Conservation (phyloP, 1,140 invertebrate genomes). For the Phocides pigmalion region DNA sequence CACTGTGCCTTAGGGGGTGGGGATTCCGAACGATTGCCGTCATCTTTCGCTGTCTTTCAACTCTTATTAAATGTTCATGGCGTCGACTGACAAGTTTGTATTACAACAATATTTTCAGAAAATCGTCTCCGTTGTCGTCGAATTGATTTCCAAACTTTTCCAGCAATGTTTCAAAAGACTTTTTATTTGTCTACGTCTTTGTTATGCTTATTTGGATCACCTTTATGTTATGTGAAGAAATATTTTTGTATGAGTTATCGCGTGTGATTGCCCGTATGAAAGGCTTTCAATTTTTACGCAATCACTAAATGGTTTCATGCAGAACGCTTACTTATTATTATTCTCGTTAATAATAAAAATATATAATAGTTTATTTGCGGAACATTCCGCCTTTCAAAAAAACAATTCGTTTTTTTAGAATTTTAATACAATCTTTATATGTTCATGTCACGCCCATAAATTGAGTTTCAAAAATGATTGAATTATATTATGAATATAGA, state of each 20-base stretch:
- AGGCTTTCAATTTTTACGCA: no score
- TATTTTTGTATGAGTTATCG: background rate
- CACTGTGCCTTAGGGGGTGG: background rate
- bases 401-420: no score
- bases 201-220: background rate
- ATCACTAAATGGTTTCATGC: no score
- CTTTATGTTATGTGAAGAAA: no score
- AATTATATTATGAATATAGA: no score
- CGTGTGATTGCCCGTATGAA: background rate
- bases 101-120: background rate
- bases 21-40: background rate
- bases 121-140: background rate
- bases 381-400: no score
- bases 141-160: background rate
- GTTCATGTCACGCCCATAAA: no score
- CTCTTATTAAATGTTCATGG: background rate
- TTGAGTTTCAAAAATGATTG: no score
- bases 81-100: background rate
- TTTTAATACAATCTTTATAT: no score
- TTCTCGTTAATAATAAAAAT: no score
- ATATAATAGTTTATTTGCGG: no score
- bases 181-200: slow-evolving; percentile 10
- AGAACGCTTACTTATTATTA: no score
- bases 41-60: background rate
- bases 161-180: slow-evolving; percentile 1